phyloP scores from a whole-genome alignment of 2,888 invertebrate genomes.

The Hemistola chrysoprasaria region DNA sequence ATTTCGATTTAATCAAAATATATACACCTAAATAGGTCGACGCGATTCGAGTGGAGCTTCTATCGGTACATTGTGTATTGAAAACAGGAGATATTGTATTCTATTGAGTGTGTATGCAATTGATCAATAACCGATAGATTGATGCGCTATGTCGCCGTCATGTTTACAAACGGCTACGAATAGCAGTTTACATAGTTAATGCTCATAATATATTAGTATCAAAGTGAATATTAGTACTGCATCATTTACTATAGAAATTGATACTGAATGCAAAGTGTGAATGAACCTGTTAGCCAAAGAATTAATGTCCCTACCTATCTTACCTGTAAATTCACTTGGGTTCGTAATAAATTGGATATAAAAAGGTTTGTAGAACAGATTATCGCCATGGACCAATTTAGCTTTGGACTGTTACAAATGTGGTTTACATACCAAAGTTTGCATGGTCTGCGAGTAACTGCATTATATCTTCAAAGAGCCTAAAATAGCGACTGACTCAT shows the following conservation, averaged over 20 bases:
- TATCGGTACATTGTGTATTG: slow-evolving; percentile 7
- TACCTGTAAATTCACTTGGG: background rate
- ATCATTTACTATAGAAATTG: too few relatives aligned
- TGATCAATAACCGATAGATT: slow-evolving; percentile 14
- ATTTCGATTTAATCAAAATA: slow-evolving; percentile 19
- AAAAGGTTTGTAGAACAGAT: slow-evolving; percentile 5
- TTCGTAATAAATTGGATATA: slow-evolving; percentile 1
- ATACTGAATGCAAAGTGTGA: too few relatives aligned
- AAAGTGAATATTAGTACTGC: too few relatives aligned
- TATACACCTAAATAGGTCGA: background rate
- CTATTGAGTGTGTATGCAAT: slow-evolving; percentile 13
- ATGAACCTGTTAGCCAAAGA: too few relatives aligned
- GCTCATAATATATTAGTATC: too few relatives aligned
- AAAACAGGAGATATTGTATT: slow-evolving; percentile 8
- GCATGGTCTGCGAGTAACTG: slow-evolving; percentile 17
- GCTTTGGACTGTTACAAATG: slow-evolving; percentile 3
- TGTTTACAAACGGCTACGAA: slow-evolving; percentile 10
- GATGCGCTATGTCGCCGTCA: slow-evolving; percentile 11
- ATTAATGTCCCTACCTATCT: too few relatives aligned
- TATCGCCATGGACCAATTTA: background rate
- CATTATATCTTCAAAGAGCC: slow-evolving; percentile 51
- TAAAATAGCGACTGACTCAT: slow-evolving; percentile 70
- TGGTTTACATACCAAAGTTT: slow-evolving; percentile 16
- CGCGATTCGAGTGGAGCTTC: background rate
- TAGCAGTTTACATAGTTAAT: background rate